Percentiles rank a stretch among this genome's conserved stretches.
Evolutionary conservation across 2,113 vertebrate species (phyloP).

Genomic region (Pavo muticus): DNA sequence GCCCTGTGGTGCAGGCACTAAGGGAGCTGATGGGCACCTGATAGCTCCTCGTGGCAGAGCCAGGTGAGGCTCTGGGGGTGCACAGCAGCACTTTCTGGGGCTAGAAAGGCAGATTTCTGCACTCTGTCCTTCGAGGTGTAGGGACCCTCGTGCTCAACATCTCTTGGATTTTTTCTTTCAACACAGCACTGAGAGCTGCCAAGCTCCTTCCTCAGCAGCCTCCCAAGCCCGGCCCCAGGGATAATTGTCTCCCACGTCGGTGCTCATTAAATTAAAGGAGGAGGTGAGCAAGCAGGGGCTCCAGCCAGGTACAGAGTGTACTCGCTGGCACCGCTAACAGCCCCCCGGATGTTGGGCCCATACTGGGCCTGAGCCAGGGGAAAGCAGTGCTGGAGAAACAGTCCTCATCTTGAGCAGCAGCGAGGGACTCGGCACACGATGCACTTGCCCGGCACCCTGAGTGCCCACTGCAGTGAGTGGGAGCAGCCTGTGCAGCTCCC

Average conservation of each 20-base stretch:
- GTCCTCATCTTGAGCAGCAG: neutral
- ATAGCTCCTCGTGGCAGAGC: neutral
- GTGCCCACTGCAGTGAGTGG: neutral
- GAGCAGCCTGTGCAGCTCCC: slow-evolving; percentile 12
- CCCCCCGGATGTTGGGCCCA: neutral
- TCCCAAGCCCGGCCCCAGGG: slow-evolving; percentile 14
- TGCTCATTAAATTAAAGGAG: slow-evolving; percentile 49
- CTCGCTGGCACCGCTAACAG: neutral
- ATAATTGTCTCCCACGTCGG: slow-evolving; percentile 30
- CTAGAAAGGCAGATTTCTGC: neutral
- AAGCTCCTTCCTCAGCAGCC: neutral
- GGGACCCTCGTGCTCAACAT: neutral
- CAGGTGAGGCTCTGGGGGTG: neutral
- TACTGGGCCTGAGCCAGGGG: neutral
- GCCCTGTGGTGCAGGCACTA: neutral
- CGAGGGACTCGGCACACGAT: neutral
- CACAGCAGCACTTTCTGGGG: neutral
- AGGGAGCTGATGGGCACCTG: neutral
- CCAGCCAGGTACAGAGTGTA: neutral
- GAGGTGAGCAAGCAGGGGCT: slow-evolving; percentile 13
- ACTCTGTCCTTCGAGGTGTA: neutral
- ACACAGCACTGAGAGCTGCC: neutral
- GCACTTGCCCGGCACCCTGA: neutral
- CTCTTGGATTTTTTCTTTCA: neutral
- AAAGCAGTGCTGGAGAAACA: neutral